Evolutionary conservation across 1,140 invertebrate species (phyloP), one percentile per base, ranked within the genome.

Genomic region (Ceratitis capitata): DNA sequence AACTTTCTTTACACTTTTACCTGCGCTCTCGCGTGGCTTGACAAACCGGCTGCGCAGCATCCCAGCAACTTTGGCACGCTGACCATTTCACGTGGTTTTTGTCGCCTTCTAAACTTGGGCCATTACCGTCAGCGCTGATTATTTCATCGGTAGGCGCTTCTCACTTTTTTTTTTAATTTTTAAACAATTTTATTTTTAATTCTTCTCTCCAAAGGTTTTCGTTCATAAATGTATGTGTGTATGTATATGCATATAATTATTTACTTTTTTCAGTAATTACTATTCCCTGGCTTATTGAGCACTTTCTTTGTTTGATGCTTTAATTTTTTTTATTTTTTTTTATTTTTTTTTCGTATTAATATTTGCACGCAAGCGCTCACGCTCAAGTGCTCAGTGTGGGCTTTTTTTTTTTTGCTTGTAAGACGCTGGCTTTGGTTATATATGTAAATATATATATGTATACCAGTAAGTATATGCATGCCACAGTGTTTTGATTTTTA

Each of bases 1-100:
- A 45, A 78, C 69, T 78, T 78, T 78, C 69, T 78, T 78, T 19
- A 56, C 39, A 78, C 69, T 78, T 78, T 78, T 78, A 78, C 69
- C 26, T 45, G 39, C 39, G 39, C 69, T 42, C 69, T 42, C 69
- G 12, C 0, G n/a, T 26, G 39, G 39, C 69, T 78, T n/a, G 69
- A 45, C 10, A 10, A 78, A 78, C 69, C 69, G 69, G 69, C 69
- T 78, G 19, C n/a, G 19, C 19, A 19, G 29, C 39, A 45, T 16
- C 14, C 23, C 19, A 26, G 26, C 56, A 12, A 53, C 51, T 53
- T 53, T 9, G 7, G 14, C 47, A 49, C 14, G 14, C 14, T 49
- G 7, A 49, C 7, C 26, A 23, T 26, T 61, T 56, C 51, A 32
- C 29, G 14, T 26, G 45, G 69, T 78, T 45, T 78, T 42, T 6